Evolutionary conservation across 2,888 invertebrate genomes (phyloP), one percentile per base, ranked within the genome.

Genomic region (Boloria euphrosyne): DNA sequence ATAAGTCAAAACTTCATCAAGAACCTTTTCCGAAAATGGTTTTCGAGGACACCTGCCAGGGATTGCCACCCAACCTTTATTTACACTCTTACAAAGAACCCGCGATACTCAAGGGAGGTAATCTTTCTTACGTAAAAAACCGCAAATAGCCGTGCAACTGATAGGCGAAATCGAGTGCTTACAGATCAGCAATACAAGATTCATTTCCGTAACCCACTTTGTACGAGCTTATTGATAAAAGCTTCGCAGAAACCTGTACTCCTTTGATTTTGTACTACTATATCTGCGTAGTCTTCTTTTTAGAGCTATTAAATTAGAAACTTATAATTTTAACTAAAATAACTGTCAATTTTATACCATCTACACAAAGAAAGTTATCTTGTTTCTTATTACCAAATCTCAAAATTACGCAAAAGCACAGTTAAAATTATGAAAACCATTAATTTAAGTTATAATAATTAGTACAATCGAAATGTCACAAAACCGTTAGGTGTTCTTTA

Each of bases 61-160:
- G 84, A 82, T 80, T 75, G 70, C 73, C 74, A 67, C 66, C 70
- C 72, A 62, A 50, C 68, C 83, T 84, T 83, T 89, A 87, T 89
- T 87, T 87, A 87, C 85, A 84, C 82, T 80, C 81, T 77, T 77
- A 85, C 83, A 80, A 84, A 86, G 85, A 81, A 76, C 79, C 47
- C 51, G 51, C 51, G 43, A 46, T 50, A 59, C 63, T 52, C 50
- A 59, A 52, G 46, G 61, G 43, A 27, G 53, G 58, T 47, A 61
- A 62, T 58, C 44, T 50, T 54, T 53, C 52, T 82, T 49, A 17
- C 27, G 59, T n/a, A 49, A 79, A 86, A 88, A 88, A 82, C 83
- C 78, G 82, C 79, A 83, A 84, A 82, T 74, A 38, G 7, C 10
- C 65, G 86, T 86, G 86, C 83, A 81, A 85, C 80, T 82, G 84